Percentiles rank a stretch among this genome's conserved stretches.
phyloP scores from a whole-genome alignment of 2,888 invertebrate species.

The Euplexia lucipara region DNA sequence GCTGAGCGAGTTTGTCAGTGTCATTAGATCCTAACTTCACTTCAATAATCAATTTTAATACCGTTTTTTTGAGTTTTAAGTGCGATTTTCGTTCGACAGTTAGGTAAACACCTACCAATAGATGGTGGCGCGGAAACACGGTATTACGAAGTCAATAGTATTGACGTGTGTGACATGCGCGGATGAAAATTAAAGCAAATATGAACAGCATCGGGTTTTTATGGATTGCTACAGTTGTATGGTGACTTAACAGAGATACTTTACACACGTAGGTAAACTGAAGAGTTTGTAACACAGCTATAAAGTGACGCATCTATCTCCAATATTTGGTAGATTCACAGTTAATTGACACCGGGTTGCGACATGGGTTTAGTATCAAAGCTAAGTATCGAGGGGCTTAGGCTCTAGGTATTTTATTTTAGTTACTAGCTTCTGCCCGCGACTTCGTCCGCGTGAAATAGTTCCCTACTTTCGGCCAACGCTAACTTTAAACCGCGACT shows the following conservation, averaged over 20 bases:
- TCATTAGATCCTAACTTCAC: slow-evolving; percentile 73
- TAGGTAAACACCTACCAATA: slow-evolving; percentile 81
- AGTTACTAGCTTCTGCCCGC: too few relatives aligned
- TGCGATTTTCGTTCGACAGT: slow-evolving; percentile 80
- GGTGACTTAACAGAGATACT: slow-evolving; percentile 55
- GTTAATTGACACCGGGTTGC: slow-evolving; percentile 44
- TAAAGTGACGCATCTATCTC: slow-evolving; percentile 22
- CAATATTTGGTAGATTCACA: slow-evolving; percentile 58
- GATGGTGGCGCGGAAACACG: slow-evolving; percentile 73
- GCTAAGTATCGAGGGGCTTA: too few relatives aligned
- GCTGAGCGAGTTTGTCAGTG: slow-evolving; percentile 75
- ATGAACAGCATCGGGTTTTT: slow-evolving; percentile 49
- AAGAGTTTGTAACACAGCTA: slow-evolving; percentile 43
- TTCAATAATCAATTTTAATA: slow-evolving; percentile 72
- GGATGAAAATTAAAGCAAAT: slow-evolving; percentile 56
- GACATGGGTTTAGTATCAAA: slow-evolving; percentile 11
- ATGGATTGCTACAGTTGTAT: slow-evolving; percentile 64
- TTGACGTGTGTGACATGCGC: slow-evolving; percentile 64
- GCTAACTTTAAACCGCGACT: too few relatives aligned
- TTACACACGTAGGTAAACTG: slow-evolving; percentile 52
- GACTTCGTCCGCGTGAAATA: too few relatives aligned
- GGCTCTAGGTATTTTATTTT: background rate
- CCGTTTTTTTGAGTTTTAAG: slow-evolving; percentile 80
- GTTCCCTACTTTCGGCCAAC: too few relatives aligned
- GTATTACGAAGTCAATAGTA: slow-evolving; percentile 73